Percentiles rank a stretch among this genome's conserved stretches.
phyloP scores from a whole-genome alignment of 1,140 invertebrate genomes.

The Dinoponera quadriceps region DNA sequence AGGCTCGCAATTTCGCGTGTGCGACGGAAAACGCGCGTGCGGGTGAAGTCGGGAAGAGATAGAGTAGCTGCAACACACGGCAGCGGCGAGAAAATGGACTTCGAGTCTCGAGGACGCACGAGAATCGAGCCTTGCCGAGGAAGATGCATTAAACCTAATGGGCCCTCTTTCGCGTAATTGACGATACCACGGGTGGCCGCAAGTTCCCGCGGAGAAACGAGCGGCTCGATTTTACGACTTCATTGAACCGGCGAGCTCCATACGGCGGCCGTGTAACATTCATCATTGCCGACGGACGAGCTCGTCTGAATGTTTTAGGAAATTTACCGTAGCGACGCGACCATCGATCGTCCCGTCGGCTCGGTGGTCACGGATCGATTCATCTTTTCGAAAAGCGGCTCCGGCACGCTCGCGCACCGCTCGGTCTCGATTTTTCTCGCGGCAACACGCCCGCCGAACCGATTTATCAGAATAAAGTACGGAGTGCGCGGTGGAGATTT shows the following conservation, averaged over 20 bases:
- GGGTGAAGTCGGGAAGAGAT: neutral
- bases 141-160: conserved; percentile 82
- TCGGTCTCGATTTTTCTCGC: neutral
- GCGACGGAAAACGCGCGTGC: neutral
- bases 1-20: neutral
- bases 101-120: conserved; percentile 66
- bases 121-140: conserved; percentile 73
- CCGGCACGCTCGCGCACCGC: neutral
- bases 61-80: too few relatives aligned
- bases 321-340: conserved; percentile 37
- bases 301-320: conserved; percentile 51
- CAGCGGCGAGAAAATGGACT: conserved; percentile 15
- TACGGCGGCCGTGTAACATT: conserved; percentile 5
- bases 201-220: conserved; percentile 63
- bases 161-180: conserved; percentile 80
- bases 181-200: conserved; percentile 82
- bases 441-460: neutral
- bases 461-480: conserved; percentile 23
- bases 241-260: conserved; percentile 46
- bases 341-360: conserved; percentile 41
- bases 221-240: conserved; percentile 68
- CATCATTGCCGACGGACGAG: conserved; percentile 45
- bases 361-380: neutral
- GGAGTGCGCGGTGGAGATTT: conserved; percentile 24
- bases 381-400: conserved; percentile 9